phyloP scores from a whole-genome alignment of 2,113 vertebrate species.

The Ia io region DNA sequence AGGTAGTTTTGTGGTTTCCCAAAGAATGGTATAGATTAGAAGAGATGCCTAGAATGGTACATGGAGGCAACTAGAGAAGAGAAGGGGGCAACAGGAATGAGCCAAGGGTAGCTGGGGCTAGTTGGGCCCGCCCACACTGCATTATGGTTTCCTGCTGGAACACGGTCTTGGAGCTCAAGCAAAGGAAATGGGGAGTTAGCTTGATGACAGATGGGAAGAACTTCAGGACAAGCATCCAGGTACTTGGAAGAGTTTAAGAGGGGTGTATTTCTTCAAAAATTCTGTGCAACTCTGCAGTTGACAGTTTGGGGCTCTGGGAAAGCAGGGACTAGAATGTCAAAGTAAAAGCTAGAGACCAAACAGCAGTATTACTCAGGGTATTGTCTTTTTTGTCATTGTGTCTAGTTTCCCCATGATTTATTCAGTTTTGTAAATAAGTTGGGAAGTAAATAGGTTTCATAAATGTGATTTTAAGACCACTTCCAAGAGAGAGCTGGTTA shows the following conservation, averaged over 20 bases:
- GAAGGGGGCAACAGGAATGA: neutral
- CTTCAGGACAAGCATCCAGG: neutral
- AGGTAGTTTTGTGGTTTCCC: neutral
- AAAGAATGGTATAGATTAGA: neutral
- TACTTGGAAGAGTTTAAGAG: neutral
- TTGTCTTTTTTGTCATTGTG: neutral
- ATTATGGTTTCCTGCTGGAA: neutral
- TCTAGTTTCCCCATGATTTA: neutral
- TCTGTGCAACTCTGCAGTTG: neutral
- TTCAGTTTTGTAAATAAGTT: neutral
- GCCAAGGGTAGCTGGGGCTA: neutral
- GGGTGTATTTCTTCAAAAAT: neutral
- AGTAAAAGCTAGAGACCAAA: neutral
- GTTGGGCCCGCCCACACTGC: neutral
- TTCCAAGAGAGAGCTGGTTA: neutral
- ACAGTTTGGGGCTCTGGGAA: neutral
- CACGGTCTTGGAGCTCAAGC: neutral
- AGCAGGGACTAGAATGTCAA: neutral
- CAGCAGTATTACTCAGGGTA: neutral
- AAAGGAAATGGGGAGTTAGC: neutral
- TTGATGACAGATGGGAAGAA: neutral
- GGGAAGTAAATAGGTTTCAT: neutral
- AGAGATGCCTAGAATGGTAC: neutral
- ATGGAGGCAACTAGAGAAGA: neutral
- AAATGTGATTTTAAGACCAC: neutral